Evolutionary conservation across 2,888 invertebrate species (phyloP).

Genomic region (Oligia fasciuncula): DNA sequence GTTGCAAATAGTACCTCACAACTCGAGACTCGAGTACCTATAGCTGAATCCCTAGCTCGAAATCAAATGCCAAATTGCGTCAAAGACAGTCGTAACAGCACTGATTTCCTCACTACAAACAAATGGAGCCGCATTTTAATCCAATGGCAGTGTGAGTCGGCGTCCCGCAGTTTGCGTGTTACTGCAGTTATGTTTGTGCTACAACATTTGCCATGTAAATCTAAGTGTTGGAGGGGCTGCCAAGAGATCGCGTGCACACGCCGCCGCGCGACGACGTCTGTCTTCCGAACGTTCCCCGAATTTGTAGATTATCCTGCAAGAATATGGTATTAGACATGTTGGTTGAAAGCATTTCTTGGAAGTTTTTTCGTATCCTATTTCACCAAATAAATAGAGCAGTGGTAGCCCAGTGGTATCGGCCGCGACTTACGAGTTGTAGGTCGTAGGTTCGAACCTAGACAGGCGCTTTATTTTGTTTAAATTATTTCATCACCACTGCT

Average conservation of each 20-base stretch:
- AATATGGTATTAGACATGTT: conserved; percentile 46
- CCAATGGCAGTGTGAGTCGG: conserved; percentile 38
- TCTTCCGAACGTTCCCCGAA: conserved; percentile 60
- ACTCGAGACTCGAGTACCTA: conserved; percentile 2
- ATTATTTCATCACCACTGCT: too few species aligned
- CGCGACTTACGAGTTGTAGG: too few species aligned
- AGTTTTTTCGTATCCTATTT: neutral
- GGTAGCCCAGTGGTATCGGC: too few species aligned
- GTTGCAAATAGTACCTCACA: conserved; percentile 5
- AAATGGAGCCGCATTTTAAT: conserved; percentile 56
- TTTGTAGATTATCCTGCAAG: conserved; percentile 59
- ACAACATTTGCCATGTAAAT: conserved; percentile 68
- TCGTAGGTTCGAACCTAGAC: too few species aligned
- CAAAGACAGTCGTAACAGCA: conserved; percentile 45
- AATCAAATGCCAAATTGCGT: conserved; percentile 39
- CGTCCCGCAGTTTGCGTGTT: conserved; percentile 54
- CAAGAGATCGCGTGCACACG: conserved; percentile 67
- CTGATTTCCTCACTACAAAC: conserved; percentile 35
- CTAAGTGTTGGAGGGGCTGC: conserved; percentile 63
- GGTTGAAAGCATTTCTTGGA: conserved; percentile 13
- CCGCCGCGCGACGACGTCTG: conserved; percentile 47
- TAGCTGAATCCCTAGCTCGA: neutral
- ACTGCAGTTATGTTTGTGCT: conserved; percentile 58
- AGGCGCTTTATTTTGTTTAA: too few species aligned
- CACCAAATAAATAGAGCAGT: neutral